Percentiles rank a stretch among this genome's conserved stretches.
Conservation (phyloP, 2,888 invertebrate genomes). For the Drosophila leonis region DNA sequence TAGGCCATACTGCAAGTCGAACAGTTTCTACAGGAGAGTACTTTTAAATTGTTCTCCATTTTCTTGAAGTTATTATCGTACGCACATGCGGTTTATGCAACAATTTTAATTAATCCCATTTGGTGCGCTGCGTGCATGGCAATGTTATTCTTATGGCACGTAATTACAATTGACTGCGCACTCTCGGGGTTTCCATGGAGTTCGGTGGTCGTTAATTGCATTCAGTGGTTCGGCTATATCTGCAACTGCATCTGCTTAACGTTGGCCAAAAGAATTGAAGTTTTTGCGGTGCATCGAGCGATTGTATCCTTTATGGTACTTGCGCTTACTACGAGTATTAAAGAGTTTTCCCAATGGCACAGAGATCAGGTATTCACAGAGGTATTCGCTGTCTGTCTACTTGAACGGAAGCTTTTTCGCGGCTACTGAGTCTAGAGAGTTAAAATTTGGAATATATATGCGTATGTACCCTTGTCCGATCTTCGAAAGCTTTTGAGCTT, state of each 20-base stretch:
- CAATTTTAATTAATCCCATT: conserved; percentile 33
- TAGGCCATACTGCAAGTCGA: neutral
- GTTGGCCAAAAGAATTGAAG: conserved; percentile 2
- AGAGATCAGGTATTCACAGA: neutral
- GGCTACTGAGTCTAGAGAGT: too few relatives aligned
- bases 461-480: too few relatives aligned
- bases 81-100: conserved; percentile 22
- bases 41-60: neutral
- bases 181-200: conserved; percentile 17
- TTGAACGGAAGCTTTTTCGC: too few relatives aligned
- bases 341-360: neutral
- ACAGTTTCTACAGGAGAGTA: neutral
- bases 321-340: neutral
- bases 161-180: conserved; percentile 31
- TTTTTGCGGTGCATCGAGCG: neutral
- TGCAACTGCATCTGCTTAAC: conserved; percentile 7
- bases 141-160: conserved; percentile 25
- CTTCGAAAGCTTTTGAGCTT: too few relatives aligned
- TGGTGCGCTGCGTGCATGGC: neutral
- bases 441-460: too few relatives aligned
- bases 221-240: conserved; percentile 18
- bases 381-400: too few relatives aligned
- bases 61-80: neutral
- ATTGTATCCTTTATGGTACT: neutral
- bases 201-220: conserved; percentile 27